Percentiles rank a stretch among this genome's conserved stretches.
Evolutionary conservation across 2,888 invertebrate species (phyloP).

Genomic region (Euphydryas editha): DNA sequence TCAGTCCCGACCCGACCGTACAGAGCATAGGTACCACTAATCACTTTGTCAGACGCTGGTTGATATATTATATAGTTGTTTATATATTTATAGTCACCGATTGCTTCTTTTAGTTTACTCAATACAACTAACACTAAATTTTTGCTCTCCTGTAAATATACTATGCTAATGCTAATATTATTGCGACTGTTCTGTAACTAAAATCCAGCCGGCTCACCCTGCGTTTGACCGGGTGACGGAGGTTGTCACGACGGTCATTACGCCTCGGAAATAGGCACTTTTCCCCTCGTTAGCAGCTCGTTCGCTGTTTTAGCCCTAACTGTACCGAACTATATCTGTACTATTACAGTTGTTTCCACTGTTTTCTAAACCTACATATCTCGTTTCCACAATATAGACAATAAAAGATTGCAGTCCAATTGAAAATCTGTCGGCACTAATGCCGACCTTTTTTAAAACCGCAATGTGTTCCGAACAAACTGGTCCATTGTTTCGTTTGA

Average conservation of each 20-base stretch:
- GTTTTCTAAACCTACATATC: slow-evolving; percentile 14
- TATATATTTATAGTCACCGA: background rate
- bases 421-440: slow-evolving; percentile 52
- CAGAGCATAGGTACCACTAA: background rate
- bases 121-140: background rate
- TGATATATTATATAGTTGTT: background rate
- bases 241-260: slow-evolving; percentile 77
- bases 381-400: slow-evolving; percentile 24
- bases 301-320: slow-evolving; percentile 59
- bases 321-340: slow-evolving; percentile 50
- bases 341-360: slow-evolving; percentile 10
- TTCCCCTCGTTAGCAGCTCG: slow-evolving; percentile 80
- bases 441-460: slow-evolving; percentile 58
- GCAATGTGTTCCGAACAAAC: slow-evolving; percentile 60
- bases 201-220: slow-evolving; percentile 26
- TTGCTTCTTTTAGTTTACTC: background rate
- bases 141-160: slow-evolving; percentile 7
- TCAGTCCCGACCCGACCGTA: background rate
- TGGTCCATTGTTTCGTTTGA: slow-evolving; percentile 45
- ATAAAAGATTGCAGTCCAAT: slow-evolving; percentile 41
- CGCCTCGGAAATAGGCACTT: slow-evolving; percentile 82
- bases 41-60: background rate
- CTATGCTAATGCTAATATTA: slow-evolving; percentile 14
- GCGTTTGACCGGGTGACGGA: slow-evolving; percentile 49
- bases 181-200: slow-evolving; percentile 26